phyloP scores from a whole-genome alignment of 2,888 invertebrate genomes.

The Stratiomys singularior region DNA sequence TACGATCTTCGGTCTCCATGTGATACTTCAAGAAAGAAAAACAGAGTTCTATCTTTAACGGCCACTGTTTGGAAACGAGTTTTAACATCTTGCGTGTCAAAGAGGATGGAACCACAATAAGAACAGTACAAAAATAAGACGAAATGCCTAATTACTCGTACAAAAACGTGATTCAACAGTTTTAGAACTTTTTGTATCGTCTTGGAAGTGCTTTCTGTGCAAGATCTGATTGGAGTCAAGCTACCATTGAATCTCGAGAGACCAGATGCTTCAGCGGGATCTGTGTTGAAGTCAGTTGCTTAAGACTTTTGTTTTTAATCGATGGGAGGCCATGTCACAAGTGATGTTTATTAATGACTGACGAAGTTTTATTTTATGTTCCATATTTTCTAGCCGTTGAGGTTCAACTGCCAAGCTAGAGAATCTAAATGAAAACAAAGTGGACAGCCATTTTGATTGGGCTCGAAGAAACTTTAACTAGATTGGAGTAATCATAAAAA shows the following conservation, averaged over 20 bases:
- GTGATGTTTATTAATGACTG: slow-evolving; percentile 13
- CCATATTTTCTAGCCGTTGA: not conserved
- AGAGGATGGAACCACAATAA: not conserved
- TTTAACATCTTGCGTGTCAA: not conserved
- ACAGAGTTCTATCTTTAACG: slow-evolving; percentile 24
- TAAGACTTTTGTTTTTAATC: not conserved
- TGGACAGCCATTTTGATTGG: too few species aligned
- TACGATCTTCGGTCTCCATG: not conserved
- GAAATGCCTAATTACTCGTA: slow-evolving; percentile 28
- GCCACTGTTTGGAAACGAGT: slow-evolving; percentile 25
- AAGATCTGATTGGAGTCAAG: not conserved
- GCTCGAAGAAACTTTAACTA: too few species aligned
- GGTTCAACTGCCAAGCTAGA: too few species aligned
- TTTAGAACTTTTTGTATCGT: slow-evolving; percentile 18
- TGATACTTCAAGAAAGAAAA: not conserved
- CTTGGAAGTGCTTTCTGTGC: too few species aligned
- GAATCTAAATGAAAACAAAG: too few species aligned
- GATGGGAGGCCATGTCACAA: not conserved
- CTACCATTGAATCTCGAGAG: not conserved
- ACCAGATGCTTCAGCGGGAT: not conserved
- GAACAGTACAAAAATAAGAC: slow-evolving; percentile 8
- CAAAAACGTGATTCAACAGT: slow-evolving; percentile 36
- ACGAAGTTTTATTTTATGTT: not conserved
- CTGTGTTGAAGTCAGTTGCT: not conserved
- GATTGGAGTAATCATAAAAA: too few species aligned